Base-by-base conservation (phyloP, 2,888 invertebrate genomes). In the Drosophila melanocephala region DNA sequence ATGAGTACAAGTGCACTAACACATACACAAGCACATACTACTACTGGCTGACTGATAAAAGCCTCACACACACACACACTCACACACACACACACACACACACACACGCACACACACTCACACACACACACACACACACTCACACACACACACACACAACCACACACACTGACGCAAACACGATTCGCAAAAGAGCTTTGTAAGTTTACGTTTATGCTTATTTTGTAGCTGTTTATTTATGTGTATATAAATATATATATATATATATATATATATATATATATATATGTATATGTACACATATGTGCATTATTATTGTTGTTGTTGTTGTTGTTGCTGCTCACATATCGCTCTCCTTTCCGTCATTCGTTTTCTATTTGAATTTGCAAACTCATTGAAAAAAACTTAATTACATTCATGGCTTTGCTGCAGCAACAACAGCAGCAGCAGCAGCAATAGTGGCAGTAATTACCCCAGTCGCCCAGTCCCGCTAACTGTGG, bases 301-400 rank as follows among this genome's bases (percentile, higher is more conserved):
- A 55, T 50, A 71, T 66, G 58, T 65, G 55, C 61, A 80, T 58
- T 71, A n/a, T 77, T 71, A 69, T 72, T 62, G 59, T 75, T 75
- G 26, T 26, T 26, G 58, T 59, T 81, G 53, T 68, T 81, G 61
- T 66, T 72, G 77, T 68, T 81, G 64, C 62, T 70, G 77, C 39
- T 78, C 79, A 70, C 73, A 83, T 78, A 72, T 86, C 62, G 85
- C 87, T 85, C 76, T 84, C 83, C 66, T 83, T 72, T 71, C 75
- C 74, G 75, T 75, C 75, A 72, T 83, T 61, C 80, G 79, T 83
- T 84, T 84, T 84, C 81, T 83, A 81, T 85, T 83, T 81, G 68
- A 76, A 79, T 83, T 87, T 81, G 84, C 84, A 84, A 79, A 79
- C 87, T 84, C 84, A 84, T 87, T 77, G 85, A 80, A 82, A 67